Evolutionary conservation across 1,140 invertebrate genomes (phyloP).

Genomic region (Delia radicum): DNA sequence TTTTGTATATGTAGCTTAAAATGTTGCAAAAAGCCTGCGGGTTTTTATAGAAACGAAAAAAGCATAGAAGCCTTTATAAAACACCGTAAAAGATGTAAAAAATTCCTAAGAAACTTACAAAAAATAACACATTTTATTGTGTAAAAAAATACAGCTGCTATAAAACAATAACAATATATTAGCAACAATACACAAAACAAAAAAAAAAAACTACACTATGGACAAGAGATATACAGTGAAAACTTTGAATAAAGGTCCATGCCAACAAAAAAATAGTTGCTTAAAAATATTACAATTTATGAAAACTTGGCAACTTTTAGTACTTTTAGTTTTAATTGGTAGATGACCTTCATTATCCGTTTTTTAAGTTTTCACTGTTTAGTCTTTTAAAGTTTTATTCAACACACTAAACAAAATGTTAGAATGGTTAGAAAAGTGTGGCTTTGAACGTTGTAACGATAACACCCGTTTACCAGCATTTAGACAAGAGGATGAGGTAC

Average conservation of each 20-base stretch:
- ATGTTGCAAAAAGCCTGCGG: not conserved
- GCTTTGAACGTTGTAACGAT: not conserved
- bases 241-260: not conserved
- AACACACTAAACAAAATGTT: not conserved
- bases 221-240: not conserved
- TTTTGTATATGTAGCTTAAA: not conserved
- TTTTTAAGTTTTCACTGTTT: not conserved
- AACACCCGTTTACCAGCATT: constrained; percentile 1
- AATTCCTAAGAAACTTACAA: too few relatives aligned
- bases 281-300: too few relatives aligned
- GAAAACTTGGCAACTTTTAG: not conserved
- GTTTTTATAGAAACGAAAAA: not conserved
- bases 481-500: not conserved
- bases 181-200: not conserved
- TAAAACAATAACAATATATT: not conserved
- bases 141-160: not conserved
- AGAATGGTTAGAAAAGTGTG: not conserved
- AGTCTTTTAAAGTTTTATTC: not conserved
- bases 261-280: not conserved
- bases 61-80: not conserved
- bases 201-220: not conserved
- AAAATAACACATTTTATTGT: not conserved
- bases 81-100: too few relatives aligned
- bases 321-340: too few relatives aligned
- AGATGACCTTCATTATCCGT: too few relatives aligned